Base-by-base conservation (phyloP, 2,797 vertebrate species). In the Labroides dimidiatus region DNA sequence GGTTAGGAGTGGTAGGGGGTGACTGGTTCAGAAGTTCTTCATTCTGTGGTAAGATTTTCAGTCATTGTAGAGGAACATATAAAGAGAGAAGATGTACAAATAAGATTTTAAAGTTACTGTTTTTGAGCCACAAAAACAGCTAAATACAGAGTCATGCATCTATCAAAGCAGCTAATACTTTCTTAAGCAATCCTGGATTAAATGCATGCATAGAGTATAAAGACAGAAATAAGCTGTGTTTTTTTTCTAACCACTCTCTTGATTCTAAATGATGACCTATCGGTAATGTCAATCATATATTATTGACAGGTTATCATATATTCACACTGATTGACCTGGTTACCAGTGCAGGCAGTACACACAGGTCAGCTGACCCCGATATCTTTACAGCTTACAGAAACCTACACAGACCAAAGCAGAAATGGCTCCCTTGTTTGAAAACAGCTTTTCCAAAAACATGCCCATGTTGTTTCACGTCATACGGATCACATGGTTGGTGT, bases 401-500 rank as follows among this genome's bases (percentile, higher is more conserved):
- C 36, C 47, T 59, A 69, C 58, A 73, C 39, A 75, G 52, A 77
- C 20, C 0, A 44, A 64, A 65, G 65, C 44, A 78, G 55, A 71
- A 81, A 70, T 64, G 17, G 44, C 61, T 74, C 52, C 71, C 19
- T 36, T 44, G 68, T 64, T 49, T 50, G 60, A 77, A 84, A 81
- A 84, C 63, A 67, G 72, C 66, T 81, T 89, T 87, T 86, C 77
- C 81, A 87, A 85, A n/a, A 90, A 89, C 82, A 90, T 69, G 51
- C 61, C 42, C 13, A 57, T 50, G 70, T 55, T 70, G 43, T 53
- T 63, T 77, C 75, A 49, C 24, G 13, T 82, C 82, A 77, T 67
- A 65, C 60, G 50, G 68, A 66, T 89, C 90, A 89, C 87, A 88
- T 77, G 86, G 64, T 55, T 49, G 78, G 75, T 71, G 65, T 77